A percentile compares a stretch with the other conserved stretches of the same genome.
Evolutionary conservation across 2,888 invertebrate species (phyloP).

Genomic region (Autographa pulchrina): DNA sequence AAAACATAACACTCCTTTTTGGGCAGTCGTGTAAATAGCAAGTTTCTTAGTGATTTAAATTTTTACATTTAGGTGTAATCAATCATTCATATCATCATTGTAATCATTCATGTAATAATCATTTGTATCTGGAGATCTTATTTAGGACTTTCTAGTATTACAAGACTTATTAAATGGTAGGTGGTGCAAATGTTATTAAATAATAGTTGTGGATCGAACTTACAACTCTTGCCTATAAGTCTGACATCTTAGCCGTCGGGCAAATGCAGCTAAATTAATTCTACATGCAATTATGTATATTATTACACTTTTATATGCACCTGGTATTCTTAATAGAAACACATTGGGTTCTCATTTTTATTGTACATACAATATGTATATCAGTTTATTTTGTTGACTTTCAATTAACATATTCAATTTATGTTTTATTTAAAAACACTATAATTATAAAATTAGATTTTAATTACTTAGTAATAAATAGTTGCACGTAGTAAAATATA

Average conservation of each 20-base stretch:
- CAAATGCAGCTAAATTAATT: background rate
- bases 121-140: background rate
- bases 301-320: background rate
- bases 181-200: too few species aligned
- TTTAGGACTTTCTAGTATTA: too few species aligned
- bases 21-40: too few species aligned
- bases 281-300: background rate
- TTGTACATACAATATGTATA: background rate
- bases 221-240: background rate
- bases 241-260: background rate
- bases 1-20: too few species aligned
- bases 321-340: background rate
- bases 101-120: background rate
- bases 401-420: background rate
- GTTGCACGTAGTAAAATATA: background rate
- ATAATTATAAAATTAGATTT: background rate
- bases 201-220: background rate
- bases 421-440: background rate
- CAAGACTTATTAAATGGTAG: too few species aligned
- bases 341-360: background rate
- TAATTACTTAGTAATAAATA: background rate
- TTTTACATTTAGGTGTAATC: too few species aligned
- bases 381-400: constrained; percentile 1
- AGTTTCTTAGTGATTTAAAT: too few species aligned
- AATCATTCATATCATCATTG: too few species aligned